These are phyloP conservation scores for Lepus oiostolus DNA, from an alignment of 2,797 vertebrate species.

Conservation along the genomic window DNA sequence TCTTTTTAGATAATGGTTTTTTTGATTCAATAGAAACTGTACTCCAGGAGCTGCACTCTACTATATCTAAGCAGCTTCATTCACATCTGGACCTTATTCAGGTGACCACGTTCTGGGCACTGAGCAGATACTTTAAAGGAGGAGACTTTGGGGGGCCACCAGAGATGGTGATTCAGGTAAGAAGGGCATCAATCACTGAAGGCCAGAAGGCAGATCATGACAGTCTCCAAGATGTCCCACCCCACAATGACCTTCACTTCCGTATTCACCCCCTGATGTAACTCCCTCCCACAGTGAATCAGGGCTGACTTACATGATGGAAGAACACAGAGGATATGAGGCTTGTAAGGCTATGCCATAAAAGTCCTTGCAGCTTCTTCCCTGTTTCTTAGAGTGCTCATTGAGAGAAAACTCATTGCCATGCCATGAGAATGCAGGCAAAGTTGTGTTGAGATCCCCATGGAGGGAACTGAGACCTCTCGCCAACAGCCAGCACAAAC, in stretches of 20 bases:
- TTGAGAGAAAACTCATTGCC: neutral
- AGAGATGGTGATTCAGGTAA: neutral
- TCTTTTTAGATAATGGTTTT: slow-evolving; percentile 1
- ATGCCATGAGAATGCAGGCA: neutral
- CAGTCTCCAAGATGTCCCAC: neutral
- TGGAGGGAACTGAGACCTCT: neutral
- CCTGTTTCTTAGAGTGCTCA: neutral
- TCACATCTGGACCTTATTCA: neutral
- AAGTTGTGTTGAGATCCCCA: neutral
- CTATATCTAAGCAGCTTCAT: neutral
- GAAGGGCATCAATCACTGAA: neutral
- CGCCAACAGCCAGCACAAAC: neutral
- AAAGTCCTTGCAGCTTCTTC: neutral
- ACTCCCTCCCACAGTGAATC: neutral
- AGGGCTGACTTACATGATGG: neutral
- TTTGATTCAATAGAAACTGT: neutral
- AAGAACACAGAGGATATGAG: neutral
- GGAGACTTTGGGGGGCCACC: neutral
- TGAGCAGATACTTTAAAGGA: neutral
- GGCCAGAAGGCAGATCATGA: neutral
- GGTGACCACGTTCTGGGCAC: neutral
- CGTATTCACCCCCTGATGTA: neutral
- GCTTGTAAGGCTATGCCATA: neutral
- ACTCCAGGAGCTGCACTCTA: neutral
- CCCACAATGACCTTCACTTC: too few relatives aligned